Base-by-base conservation (phyloP, 2,797 vertebrate genomes). In the Ctenopoma kingsleyae region DNA sequence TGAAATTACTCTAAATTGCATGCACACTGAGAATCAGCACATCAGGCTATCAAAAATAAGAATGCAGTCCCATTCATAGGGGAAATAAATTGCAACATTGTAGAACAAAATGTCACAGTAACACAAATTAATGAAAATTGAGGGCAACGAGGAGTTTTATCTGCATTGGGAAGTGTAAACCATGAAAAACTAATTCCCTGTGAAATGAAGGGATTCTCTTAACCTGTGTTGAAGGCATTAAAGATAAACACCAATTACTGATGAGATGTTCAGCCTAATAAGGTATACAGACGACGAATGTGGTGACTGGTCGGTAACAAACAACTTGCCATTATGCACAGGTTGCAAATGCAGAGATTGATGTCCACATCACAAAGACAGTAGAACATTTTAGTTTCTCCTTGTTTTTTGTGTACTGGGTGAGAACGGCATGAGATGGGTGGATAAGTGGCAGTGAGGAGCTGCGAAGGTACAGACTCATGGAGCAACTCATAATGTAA, bases 1-100 rank as follows among this genome's bases (percentile, higher is more conserved):
- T 90, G 75, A 83, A 90, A 91, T 89, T 78, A 87, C 72, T 81
- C 46, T 64, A 80, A 86, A 91, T 90, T 77, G 86, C 91, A 90
- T 92, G 84, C 91, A 90, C 74, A 85, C 61, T 47, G 68, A 82
- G 63, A 85, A 70, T 85, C 83, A 55, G 80, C 80, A 84, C 74
- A 87, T 72, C 71, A 52, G 73, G 81, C 75, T 68, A 84, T 81
- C 71, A 76, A 65, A 74, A 86, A 85, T 83, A 86, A 78, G 76
- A 83, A 86, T 78, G 80, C 71, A 80, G 47, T 58, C 52, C 68
- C 73, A 64, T 74, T 83, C 71, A 65, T 48, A 61, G 2, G 46
- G 61, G 58, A 66, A 78, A 87, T 87, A 50, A 87, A 87, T 91
- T 71, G 66, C 63, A 5, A 59, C 68, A 73, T 70, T 9, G 44